Percentiles rank a stretch among this genome's conserved stretches.
These are phyloP conservation scores for Jacana jacana DNA, from an alignment of 2,113 vertebrate genomes.

Conservation along the genomic window DNA sequence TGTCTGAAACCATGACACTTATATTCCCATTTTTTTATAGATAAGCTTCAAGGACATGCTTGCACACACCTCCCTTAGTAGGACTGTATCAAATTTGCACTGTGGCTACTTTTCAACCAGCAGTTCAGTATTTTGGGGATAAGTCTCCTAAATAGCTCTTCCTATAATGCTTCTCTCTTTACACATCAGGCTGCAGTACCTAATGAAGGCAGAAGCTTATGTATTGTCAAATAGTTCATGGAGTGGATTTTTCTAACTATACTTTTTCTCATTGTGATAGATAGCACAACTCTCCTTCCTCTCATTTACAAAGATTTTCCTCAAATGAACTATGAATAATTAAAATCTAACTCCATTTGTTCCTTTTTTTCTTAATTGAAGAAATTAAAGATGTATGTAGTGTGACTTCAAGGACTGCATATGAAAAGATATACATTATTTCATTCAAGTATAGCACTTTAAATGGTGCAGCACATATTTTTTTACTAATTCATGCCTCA, in stretches of 20 bases:
- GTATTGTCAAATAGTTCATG: constrained; percentile 27
- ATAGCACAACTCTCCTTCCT: constrained; percentile 66
- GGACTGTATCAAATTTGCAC: neutral
- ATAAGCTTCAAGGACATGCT: neutral
- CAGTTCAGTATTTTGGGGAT: neutral
- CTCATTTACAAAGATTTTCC: constrained; percentile 79
- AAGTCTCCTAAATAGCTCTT: neutral
- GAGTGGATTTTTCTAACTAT: constrained; percentile 50
- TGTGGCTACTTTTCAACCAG: neutral
- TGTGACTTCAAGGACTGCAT: constrained; percentile 67
- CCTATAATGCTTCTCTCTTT: neutral
- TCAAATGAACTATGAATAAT: constrained; percentile 83
- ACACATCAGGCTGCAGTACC: neutral
- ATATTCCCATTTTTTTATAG: neutral
- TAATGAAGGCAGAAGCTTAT: constrained; percentile 22
- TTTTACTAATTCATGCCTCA: constrained; percentile 57
- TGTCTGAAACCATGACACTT: no score
- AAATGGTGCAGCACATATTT: constrained; percentile 46
- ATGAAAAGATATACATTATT: constrained; percentile 74
- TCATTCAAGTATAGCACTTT: constrained; percentile 64
- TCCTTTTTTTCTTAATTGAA: constrained; percentile 80
- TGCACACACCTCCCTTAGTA: neutral
- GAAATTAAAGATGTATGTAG: constrained; percentile 81
- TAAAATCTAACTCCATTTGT: constrained; percentile 77
- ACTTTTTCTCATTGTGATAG: constrained; percentile 54